Percentiles rank a stretch among this genome's conserved stretches.
phyloP scores from a whole-genome alignment of 1,140 invertebrate genomes.

The Apis cerana region DNA sequence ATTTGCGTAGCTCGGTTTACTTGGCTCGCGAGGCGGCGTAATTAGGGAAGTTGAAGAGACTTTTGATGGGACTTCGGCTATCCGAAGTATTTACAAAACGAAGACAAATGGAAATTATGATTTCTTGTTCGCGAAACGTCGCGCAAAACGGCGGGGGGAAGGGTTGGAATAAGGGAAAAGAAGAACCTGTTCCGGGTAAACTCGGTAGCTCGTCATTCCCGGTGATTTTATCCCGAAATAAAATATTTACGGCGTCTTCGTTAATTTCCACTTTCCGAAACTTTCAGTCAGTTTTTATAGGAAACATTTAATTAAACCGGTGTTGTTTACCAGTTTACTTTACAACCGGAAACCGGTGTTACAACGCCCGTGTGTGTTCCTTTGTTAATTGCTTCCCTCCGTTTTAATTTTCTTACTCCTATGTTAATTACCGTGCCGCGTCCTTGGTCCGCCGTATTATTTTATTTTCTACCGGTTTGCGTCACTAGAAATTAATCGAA shows the following conservation, averaged over 20 bases:
- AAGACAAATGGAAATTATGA: conserved; percentile 55
- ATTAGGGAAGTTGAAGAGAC: conserved; percentile 50
- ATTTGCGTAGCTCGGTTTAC: conserved; percentile 48
- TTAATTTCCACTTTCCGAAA: conserved; percentile 45
- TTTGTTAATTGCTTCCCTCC: conserved; percentile 51
- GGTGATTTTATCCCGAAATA: conserved; percentile 39
- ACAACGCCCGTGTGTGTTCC: conserved; percentile 40
- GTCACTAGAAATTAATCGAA: not conserved
- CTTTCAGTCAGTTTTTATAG: conserved; percentile 36
- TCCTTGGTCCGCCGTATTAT: not conserved
- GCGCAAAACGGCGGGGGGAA: not conserved
- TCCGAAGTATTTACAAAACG: conserved; percentile 50
- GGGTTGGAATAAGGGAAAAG: not conserved
- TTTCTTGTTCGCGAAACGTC: conserved; percentile 41
- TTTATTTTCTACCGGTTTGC: not conserved
- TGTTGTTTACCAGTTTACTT: conserved; percentile 45
- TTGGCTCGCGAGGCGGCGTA: conserved; percentile 44
- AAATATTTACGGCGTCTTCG: conserved; percentile 52
- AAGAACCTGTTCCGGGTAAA: too few species aligned
- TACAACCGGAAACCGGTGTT: conserved; percentile 20
- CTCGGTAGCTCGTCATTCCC: not conserved
- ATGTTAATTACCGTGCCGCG: conserved; percentile 24
- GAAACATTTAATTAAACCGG: conserved; percentile 49
- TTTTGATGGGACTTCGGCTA: conserved; percentile 44
- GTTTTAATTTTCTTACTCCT: conserved; percentile 39